These are phyloP conservation scores for Alosa sapidissima DNA, from an alignment of 2,797 vertebrate species.

Conservation along the genomic window DNA sequence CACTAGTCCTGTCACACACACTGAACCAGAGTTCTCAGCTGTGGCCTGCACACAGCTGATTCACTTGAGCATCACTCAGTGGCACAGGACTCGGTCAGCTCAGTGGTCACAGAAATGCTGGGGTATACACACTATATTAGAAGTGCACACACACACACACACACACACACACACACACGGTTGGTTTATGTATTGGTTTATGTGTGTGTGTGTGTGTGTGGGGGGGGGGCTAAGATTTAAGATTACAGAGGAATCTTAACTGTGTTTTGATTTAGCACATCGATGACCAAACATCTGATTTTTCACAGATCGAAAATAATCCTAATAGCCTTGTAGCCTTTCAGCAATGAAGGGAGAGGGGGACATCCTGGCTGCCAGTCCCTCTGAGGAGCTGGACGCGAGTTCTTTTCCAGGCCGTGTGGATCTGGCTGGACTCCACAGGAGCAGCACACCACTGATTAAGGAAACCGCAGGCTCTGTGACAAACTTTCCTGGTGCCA, in stretches of 20 bases:
- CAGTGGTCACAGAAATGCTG: slow-evolving; percentile 42
- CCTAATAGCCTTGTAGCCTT: neutral
- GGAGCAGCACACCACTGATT: slow-evolving; percentile 56
- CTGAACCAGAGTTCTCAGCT: slow-evolving; percentile 46
- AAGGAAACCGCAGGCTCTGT: slow-evolving; percentile 64
- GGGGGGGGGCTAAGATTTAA: too few species aligned
- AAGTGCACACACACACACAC: neutral
- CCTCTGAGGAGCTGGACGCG: slow-evolving; percentile 23
- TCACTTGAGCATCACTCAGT: slow-evolving; percentile 44
- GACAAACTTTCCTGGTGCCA: slow-evolving; percentile 59
- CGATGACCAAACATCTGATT: neutral
- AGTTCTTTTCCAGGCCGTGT: slow-evolving; percentile 46
- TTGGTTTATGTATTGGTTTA: neutral
- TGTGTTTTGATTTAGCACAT: neutral
- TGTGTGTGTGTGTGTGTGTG: too few species aligned
- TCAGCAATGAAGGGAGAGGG: neutral
- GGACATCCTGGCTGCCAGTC: neutral
- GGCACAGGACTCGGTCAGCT: slow-evolving; percentile 37
- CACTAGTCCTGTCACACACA: slow-evolving; percentile 47
- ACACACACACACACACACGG: neutral
- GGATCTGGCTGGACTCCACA: slow-evolving; percentile 50
- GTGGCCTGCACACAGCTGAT: slow-evolving; percentile 36
- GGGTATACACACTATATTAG: neutral
- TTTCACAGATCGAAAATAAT: neutral
- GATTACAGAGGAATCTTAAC: neutral